These are phyloP conservation scores for Ianthella basta DNA, from an alignment of 37 sponge, comb jelly and placozoan species.

Conservation along the genomic window DNA sequence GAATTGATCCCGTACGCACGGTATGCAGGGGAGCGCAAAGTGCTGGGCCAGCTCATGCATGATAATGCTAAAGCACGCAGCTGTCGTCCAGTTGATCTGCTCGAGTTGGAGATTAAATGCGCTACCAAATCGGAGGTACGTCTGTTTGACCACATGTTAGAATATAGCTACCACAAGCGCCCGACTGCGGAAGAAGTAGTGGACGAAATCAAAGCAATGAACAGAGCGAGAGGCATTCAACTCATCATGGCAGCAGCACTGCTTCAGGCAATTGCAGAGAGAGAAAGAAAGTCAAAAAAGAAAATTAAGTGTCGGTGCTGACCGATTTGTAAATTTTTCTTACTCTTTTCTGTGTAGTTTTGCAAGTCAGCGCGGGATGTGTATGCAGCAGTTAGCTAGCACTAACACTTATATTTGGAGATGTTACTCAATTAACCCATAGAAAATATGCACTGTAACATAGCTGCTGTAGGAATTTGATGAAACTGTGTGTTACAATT, in stretches of 20 bases:
- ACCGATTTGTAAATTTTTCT: too few relatives aligned
- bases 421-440: too few relatives aligned
- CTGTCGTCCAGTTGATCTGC: not conserved
- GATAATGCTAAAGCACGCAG: not conserved
- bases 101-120: not conserved
- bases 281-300: not conserved
- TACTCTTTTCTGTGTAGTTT: too few relatives aligned
- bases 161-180: conserved; percentile 21
- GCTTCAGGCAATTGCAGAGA: not conserved
- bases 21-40: not conserved
- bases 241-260: too few relatives aligned
- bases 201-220: not conserved
- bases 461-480: too few relatives aligned
- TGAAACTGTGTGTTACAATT: too few relatives aligned
- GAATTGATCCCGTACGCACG: not conserved
- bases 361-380: too few relatives aligned
- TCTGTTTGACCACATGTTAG: conserved; percentile 30
- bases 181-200: conserved; percentile 1
- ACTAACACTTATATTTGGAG: too few relatives aligned
- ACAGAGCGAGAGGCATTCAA: not conserved
- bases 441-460: too few relatives aligned
- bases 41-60: not conserved
- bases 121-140: conserved; percentile 5
- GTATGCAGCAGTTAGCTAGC: too few relatives aligned
- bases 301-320: not conserved